Conservation (phyloP, 2,113 vertebrate species). For the Perca schrenkii region DNA sequence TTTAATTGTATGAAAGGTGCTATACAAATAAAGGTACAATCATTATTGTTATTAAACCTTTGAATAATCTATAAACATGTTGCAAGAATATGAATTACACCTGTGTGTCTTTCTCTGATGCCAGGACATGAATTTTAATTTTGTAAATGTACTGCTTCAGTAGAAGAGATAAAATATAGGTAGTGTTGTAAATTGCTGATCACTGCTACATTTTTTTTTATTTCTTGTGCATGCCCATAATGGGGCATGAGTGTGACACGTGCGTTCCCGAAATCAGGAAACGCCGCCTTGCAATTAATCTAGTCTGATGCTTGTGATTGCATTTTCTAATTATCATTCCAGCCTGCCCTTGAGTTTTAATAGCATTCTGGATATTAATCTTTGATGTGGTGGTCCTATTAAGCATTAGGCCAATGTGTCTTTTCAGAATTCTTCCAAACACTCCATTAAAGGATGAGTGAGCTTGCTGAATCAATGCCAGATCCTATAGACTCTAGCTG, state of each 20-base stretch:
- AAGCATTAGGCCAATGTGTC: slow-evolving; percentile 78
- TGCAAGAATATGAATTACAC: not conserved
- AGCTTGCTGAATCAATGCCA: slow-evolving; percentile 63
- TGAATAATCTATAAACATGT: not conserved
- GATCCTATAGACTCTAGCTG: slow-evolving; percentile 73
- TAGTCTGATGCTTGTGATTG: slow-evolving; percentile 84
- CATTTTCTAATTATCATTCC: slow-evolving; percentile 88
- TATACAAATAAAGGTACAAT: too few species aligned
- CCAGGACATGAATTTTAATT: not conserved
- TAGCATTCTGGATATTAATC: slow-evolving; percentile 87
- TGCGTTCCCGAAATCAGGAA: slow-evolving; percentile 73
- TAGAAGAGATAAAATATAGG: slow-evolving; percentile 6
- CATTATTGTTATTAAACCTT: not conserved
- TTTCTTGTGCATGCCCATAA: slow-evolving; percentile 38
- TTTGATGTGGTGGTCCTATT: slow-evolving; percentile 83
- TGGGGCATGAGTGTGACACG: slow-evolving; percentile 65
- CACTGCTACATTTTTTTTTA: slow-evolving; percentile 17
- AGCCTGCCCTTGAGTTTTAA: slow-evolving; percentile 86
- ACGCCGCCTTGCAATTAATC: slow-evolving; percentile 80
- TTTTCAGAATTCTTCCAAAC: slow-evolving; percentile 79
- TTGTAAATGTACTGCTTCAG: not conserved
- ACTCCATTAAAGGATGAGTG: slow-evolving; percentile 76
- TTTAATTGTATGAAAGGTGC: too few species aligned
- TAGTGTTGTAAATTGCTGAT: slow-evolving; percentile 15
- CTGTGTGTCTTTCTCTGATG: not conserved